These are phyloP conservation scores for Pocota personata DNA, from an alignment of 2,888 invertebrate genomes.

Conservation along the genomic window DNA sequence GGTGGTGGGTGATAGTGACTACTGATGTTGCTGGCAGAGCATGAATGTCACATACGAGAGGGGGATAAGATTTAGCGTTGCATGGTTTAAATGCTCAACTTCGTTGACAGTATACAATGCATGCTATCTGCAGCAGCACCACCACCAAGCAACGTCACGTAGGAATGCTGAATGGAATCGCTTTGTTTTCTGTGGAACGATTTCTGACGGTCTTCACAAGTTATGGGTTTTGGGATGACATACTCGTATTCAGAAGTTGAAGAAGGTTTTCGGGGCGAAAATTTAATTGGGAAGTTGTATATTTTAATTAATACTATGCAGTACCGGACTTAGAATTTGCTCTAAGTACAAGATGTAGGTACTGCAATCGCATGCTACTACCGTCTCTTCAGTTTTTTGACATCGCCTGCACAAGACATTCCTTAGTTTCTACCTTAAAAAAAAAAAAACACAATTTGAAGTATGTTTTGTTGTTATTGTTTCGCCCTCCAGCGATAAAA, in stretches of 20 bases:
- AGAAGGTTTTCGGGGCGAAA: background rate
- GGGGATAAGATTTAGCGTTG: slow-evolving; percentile 60
- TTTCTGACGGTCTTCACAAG: slow-evolving; percentile 32
- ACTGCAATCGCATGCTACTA: too few species aligned
- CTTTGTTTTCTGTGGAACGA: slow-evolving; percentile 31
- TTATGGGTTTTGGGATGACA: slow-evolving; percentile 43
- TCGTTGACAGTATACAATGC: slow-evolving; percentile 71
- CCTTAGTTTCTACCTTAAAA: too few species aligned
- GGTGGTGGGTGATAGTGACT: background rate
- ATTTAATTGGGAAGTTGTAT: slow-evolving; percentile 12
- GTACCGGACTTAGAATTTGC: too few species aligned
- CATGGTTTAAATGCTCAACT: slow-evolving; percentile 65
- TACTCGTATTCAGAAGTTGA: slow-evolving; percentile 4
- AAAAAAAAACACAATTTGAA: too few species aligned
- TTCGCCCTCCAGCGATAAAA: too few species aligned
- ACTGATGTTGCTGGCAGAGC: slow-evolving; percentile 35
- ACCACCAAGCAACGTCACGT: slow-evolving; percentile 41
- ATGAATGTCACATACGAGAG: slow-evolving; percentile 58
- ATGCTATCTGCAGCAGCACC: slow-evolving; percentile 59
- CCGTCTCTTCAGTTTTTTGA: too few species aligned
- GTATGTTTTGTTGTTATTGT: too few species aligned
- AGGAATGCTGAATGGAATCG: slow-evolving; percentile 47
- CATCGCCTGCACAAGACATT: too few species aligned
- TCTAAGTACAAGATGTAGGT: too few species aligned
- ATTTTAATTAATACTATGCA: slow-evolving; percentile 8